A percentile compares a stretch with the other conserved stretches of the same genome.
phyloP scores from a whole-genome alignment of 2,113 vertebrate genomes.

The Cnemophilus loriae region DNA sequence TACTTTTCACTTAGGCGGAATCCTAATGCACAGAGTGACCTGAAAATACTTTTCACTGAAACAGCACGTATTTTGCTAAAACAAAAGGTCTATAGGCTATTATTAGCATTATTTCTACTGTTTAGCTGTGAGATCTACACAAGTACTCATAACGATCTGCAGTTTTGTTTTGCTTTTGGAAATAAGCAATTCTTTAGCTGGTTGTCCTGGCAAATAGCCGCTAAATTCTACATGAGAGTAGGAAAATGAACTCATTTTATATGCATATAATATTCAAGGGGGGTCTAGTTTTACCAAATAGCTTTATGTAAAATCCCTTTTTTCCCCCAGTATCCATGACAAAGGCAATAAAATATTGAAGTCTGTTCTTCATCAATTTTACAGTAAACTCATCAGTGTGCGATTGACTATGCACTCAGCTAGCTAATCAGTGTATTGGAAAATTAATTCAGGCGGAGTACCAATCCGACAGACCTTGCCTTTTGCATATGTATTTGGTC shows the following conservation, averaged over 20 bases:
- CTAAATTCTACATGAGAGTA: background rate
- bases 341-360: background rate
- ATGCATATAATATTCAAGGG: background rate
- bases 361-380: conserved; percentile 6
- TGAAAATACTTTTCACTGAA: background rate
- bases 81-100: background rate
- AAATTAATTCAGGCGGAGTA: conserved; percentile 8
- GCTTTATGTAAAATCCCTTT: background rate
- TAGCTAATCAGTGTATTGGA: conserved; percentile 2
- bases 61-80: background rate
- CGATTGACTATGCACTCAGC: background rate
- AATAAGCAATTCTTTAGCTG: background rate
- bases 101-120: background rate
- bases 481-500: background rate
- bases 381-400: background rate
- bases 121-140: background rate
- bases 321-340: background rate
- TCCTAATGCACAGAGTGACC: background rate
- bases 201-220: background rate
- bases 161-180: background rate
- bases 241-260: background rate
- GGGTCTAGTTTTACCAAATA: background rate
- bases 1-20: background rate
- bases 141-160: background rate
- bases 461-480: background rate